A percentile compares a stretch with the other conserved stretches of the same genome.
These are phyloP conservation scores for Caenorhabditis elegans DNA, from an alignment of 1,140 invertebrate species.

Conservation along the genomic window DNA sequence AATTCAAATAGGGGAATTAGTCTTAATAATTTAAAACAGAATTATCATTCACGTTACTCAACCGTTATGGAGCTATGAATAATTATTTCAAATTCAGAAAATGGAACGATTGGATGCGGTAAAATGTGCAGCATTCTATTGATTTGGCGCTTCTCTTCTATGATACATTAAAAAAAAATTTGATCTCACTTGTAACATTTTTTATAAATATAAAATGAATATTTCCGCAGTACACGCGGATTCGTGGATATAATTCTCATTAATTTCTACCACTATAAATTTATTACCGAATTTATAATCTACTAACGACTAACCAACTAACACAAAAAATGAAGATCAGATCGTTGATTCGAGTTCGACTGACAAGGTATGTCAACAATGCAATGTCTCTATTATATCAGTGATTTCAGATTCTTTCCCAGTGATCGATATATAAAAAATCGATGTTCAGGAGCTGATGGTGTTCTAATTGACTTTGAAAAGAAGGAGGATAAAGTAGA, in stretches of 20 bases:
- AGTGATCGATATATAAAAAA: constrained; percentile 1
- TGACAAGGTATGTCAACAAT: background rate
- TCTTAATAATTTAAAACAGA: too few relatives aligned
- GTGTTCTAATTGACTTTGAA: background rate
- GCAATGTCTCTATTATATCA: background rate
- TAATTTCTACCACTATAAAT: too few relatives aligned
- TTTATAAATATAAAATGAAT: too few relatives aligned
- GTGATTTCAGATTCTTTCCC: background rate
- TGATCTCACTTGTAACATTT: too few relatives aligned
- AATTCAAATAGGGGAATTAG: too few relatives aligned
- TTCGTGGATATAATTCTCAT: background rate
- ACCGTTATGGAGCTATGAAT: too few relatives aligned
- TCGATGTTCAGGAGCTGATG: background rate
- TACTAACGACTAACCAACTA: background rate
- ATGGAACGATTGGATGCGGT: background rate
- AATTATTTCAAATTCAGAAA: too few relatives aligned
- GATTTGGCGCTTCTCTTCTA: background rate
- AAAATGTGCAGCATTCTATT: background rate
- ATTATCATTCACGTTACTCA: too few relatives aligned
- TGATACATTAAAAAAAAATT: too few relatives aligned
- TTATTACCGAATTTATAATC: background rate
- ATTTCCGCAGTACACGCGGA: too few relatives aligned
- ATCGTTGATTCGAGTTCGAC: background rate
- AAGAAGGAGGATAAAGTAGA: background rate
- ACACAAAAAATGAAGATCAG: background rate